Evolutionary conservation across 1,140 invertebrate genomes (phyloP), one percentile per base, ranked within the genome.

Genomic region (Drosophila willistoni): DNA sequence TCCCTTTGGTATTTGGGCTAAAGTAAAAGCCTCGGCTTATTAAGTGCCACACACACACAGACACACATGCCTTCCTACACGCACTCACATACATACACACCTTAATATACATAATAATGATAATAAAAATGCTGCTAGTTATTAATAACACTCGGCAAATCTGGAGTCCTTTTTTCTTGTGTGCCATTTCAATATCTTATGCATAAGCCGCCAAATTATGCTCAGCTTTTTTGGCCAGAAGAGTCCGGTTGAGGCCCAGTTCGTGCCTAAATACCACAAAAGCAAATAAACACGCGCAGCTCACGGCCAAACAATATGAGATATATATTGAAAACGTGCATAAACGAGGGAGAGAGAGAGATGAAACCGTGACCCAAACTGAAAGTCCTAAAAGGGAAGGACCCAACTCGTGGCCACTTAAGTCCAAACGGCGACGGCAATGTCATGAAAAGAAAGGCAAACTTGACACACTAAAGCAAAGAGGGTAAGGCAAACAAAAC

Each of bases 291-390:
- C 83, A 86, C 83, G 84, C 83, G 77, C 77, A 22, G 76, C 76
- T 75, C 83, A 86, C 76, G 83, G 76, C 79, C 83, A 87, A 86
- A 86, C 83, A 86, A 86, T 86, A 86, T 86, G 84, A 87, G 83
- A 86, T 87, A 79, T 79, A 86, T 86, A 86, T 86, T 86, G 83
- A 86, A 86, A 86, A 86, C 83, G 83, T 86, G 83, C 83, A 86
- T 83, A 56, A 72, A 14, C 13, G 44, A 4, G 3, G 19, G 36
- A 3, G 5, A 39, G 36, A 51, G 17, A 51, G 44, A 51, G 3
- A 17, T 22, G 5, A 51, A 51, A 51, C 44, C 17, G 44, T 51
- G 44, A 51, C 44, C 44, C 44, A 51, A 51, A 51, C 17, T 12
- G 44, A 19, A 51, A 51, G 10, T 7, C 44, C 44, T 2, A 51